A percentile compares a stretch with the other conserved stretches of the same genome.
phyloP scores from a whole-genome alignment of 2,113 vertebrate genomes.

The Penelope pileata region DNA sequence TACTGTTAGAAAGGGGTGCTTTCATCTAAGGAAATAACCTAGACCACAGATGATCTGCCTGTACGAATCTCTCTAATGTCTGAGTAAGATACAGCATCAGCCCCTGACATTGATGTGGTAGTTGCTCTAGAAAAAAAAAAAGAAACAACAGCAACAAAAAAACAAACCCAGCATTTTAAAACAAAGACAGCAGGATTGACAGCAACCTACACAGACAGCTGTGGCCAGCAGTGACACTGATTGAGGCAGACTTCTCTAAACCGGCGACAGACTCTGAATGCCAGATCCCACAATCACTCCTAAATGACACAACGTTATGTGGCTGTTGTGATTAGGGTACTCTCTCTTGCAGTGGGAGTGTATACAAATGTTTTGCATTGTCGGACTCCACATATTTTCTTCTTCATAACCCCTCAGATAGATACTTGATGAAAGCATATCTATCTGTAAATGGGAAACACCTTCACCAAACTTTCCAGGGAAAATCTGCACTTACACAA shows the following conservation, averaged over 20 bases:
- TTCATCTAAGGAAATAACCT: conserved; percentile 41
- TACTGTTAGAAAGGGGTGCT: not conserved
- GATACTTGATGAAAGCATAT: not conserved
- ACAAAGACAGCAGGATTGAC: conserved; percentile 55
- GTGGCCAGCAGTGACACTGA: conserved; percentile 61
- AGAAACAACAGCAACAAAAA: not conserved
- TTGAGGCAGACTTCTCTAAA: conserved; percentile 54
- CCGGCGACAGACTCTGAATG: conserved; percentile 48
- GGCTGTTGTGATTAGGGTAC: not conserved
- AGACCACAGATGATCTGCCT: not conserved
- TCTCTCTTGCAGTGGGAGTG: not conserved
- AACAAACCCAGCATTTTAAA: conserved; percentile 23
- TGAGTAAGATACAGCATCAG: not conserved
- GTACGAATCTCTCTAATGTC: not conserved
- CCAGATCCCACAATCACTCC: conserved; percentile 38
- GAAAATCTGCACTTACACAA: not conserved
- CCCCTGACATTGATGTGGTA: conserved; percentile 32
- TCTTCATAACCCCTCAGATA: not conserved
- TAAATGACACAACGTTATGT: conserved; percentile 17
- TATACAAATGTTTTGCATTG: not conserved
- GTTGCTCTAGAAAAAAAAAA: conserved; percentile 14
- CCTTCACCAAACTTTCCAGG: not conserved
- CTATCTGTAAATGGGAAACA: conserved; percentile 5
- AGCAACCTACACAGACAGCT: not conserved
- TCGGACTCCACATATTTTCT: not conserved